A percentile compares a stretch with the other conserved stretches of the same genome.
phyloP scores from a whole-genome alignment of 2,113 vertebrate genomes.

The Chaenocephalus aceratus region DNA sequence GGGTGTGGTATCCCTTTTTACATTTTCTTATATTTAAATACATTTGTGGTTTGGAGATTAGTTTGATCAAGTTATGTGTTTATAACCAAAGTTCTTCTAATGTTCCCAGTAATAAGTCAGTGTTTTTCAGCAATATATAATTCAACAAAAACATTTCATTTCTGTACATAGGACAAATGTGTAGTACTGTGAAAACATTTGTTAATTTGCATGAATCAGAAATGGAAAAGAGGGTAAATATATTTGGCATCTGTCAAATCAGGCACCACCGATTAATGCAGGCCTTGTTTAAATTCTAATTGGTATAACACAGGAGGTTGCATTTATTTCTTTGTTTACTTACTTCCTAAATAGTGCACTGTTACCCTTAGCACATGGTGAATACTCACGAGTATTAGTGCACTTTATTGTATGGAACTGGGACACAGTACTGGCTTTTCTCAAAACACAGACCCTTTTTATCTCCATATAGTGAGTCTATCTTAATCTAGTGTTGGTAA shows the following conservation, averaged over 20 bases:
- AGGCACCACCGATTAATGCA: no score
- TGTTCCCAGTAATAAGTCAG: no score
- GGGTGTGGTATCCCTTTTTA: no score
- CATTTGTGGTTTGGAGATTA: no score
- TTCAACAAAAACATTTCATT: no score
- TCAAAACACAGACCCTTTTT: constrained; percentile 19
- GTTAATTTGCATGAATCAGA: background rate
- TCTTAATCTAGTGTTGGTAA: constrained; percentile 52
- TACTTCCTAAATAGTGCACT: background rate
- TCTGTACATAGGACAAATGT: background rate
- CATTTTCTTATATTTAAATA: no score
- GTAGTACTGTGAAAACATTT: background rate
- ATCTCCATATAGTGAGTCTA: constrained; percentile 29
- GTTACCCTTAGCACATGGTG: background rate
- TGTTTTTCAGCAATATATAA: no score
- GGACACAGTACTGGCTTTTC: constrained; percentile 8
- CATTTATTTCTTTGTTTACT: background rate
- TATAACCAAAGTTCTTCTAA: no score
- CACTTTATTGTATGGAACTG: background rate
- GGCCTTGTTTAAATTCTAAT: background rate
- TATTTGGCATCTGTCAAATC: no score
- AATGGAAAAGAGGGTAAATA: background rate
- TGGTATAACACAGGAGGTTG: background rate
- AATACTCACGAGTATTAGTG: background rate
- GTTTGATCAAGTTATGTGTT: no score